phyloP scores from a whole-genome alignment of 1,140 invertebrate genomes.

The Aleiodes sp. region DNA sequence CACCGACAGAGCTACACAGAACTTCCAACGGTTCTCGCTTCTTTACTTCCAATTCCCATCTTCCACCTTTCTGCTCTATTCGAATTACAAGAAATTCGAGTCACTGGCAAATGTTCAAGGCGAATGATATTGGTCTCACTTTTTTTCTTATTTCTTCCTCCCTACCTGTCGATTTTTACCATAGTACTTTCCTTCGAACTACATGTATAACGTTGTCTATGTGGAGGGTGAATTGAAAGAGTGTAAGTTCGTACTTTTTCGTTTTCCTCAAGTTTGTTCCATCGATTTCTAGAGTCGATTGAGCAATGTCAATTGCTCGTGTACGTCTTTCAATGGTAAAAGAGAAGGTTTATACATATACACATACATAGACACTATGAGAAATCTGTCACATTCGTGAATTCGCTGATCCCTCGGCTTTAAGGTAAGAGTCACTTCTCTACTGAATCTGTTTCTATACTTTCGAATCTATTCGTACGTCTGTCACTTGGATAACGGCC shows the following conservation, averaged over 20 bases:
- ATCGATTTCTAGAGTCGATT: background rate
- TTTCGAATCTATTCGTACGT: too few species aligned
- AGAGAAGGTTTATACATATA: background rate
- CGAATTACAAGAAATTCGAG: background rate
- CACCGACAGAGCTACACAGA: slow-evolving; percentile 38
- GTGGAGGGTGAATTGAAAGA: background rate
- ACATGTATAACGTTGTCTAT: too few species aligned
- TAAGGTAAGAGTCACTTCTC: too few species aligned
- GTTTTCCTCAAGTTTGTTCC: background rate
- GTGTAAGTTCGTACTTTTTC: background rate
- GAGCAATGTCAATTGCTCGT: background rate
- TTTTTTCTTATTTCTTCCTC: background rate
- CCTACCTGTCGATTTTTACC: too few species aligned
- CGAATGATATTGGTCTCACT: background rate
- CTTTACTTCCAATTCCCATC: background rate
- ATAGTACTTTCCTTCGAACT: too few species aligned
- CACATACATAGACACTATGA: background rate
- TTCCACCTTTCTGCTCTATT: background rate
- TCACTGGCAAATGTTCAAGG: background rate
- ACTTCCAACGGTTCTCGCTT: background rate
- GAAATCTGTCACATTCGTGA: background rate
- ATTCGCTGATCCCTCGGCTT: too few species aligned
- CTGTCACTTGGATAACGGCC: too few species aligned
- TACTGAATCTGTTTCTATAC: too few species aligned
- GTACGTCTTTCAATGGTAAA: background rate